Percentiles rank a stretch among this genome's conserved stretches.
phyloP scores from a whole-genome alignment of 2,113 vertebrate genomes.

The Canis aureus region DNA sequence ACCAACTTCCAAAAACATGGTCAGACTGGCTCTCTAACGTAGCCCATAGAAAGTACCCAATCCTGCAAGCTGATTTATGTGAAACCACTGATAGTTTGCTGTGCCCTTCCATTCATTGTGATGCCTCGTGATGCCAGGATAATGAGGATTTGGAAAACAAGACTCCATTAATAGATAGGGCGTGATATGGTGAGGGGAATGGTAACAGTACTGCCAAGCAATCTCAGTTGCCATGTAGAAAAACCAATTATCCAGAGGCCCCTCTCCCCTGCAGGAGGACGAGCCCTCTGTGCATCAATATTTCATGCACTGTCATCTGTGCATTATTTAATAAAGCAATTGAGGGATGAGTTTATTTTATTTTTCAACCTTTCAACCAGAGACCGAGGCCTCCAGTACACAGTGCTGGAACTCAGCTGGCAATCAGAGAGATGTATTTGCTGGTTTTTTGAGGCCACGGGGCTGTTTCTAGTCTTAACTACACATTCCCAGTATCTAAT shows the following conservation, averaged over 20 bases:
- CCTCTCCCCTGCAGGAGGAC: constrained; percentile 58
- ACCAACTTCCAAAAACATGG: constrained; percentile 49
- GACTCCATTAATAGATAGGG: constrained; percentile 37
- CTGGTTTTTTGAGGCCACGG: not conserved
- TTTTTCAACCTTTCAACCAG: constrained; percentile 59
- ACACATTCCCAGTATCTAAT: not conserved
- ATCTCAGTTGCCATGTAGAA: constrained; percentile 30
- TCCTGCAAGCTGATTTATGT: constrained; percentile 60
- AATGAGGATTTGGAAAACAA: constrained; percentile 63
- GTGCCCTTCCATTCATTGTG: constrained; percentile 64
- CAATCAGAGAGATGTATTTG: not conserved
- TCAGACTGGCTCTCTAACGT: constrained; percentile 8
- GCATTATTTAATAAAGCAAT: constrained; percentile 79
- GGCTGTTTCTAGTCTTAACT: not conserved
- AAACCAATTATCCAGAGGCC: constrained; percentile 54
- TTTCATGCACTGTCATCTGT: constrained; percentile 72
- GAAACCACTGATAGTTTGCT: fast-evolving
- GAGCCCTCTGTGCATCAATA: constrained; percentile 59
- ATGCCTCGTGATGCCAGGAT: constrained; percentile 66
- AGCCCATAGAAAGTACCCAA: constrained; percentile 6
- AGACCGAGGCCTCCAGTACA: constrained; percentile 1
- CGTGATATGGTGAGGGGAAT: constrained; percentile 61
- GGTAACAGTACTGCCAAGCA: constrained; percentile 72
- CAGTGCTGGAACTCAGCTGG: constrained; percentile 25
- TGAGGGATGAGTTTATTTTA: constrained; percentile 68